These are phyloP conservation scores for Bradysia coprophila DNA, from an alignment of 1,140 invertebrate genomes.

Conservation along the genomic window DNA sequence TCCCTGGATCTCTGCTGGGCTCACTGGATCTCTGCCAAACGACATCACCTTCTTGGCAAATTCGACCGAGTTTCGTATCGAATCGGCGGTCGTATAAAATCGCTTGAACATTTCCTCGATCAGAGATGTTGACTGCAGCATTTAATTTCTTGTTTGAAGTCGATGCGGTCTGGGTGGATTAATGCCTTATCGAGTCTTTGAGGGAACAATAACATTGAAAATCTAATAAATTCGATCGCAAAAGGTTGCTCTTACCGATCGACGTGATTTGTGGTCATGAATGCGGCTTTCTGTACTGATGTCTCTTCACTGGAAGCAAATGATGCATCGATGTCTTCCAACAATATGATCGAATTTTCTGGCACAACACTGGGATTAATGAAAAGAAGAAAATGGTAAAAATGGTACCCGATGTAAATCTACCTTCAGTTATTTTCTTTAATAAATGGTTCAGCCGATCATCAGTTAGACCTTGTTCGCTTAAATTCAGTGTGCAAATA, in stretches of 20 bases:
- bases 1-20: constrained; percentile 87
- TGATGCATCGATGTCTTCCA: constrained; percentile 97
- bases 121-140: constrained; percentile 66
- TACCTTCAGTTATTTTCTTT: constrained; percentile 16
- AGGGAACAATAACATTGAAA: no score
- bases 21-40: constrained; percentile 44
- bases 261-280: constrained; percentile 81
- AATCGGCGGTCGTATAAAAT: constrained; percentile 62
- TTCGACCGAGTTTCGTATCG: constrained; percentile 30
- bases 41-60: constrained; percentile 44
- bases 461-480: constrained; percentile 86
- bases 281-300: constrained; percentile 53
- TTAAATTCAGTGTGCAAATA: constrained; percentile 93
- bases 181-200: constrained; percentile 81
- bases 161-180: constrained; percentile 91
- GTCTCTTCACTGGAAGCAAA: constrained; percentile 79
- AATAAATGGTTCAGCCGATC: constrained; percentile 89
- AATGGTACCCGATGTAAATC: constrained; percentile 6
- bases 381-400: not conserved
- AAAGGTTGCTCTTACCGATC: no score
- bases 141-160: constrained; percentile 83
- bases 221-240: no score
- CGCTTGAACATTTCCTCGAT: constrained; percentile 74
- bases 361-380: constrained; percentile 52
- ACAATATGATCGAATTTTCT: constrained; percentile 83